These are phyloP conservation scores for Lates calcarifer DNA, from an alignment of 2,113 vertebrate genomes.

Conservation along the genomic window DNA sequence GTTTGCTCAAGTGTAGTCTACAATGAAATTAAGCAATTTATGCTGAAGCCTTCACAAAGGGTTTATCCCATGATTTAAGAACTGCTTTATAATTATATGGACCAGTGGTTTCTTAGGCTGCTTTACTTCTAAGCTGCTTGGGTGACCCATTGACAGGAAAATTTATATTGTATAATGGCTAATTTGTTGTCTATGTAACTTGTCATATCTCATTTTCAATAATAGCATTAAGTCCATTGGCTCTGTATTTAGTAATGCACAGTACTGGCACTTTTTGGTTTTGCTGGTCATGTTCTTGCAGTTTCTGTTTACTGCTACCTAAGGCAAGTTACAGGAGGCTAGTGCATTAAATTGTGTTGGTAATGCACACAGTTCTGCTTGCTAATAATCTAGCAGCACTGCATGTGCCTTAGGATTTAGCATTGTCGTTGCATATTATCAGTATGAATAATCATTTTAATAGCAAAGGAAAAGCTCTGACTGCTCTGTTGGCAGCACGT, in stretches of 20 bases:
- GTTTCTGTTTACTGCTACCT: neutral
- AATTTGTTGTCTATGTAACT: slow-evolving; percentile 21
- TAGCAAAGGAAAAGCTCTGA: no score
- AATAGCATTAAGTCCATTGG: neutral
- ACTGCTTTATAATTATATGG: slow-evolving; percentile 8
- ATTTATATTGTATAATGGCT: neutral
- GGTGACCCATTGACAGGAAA: neutral
- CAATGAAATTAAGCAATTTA: slow-evolving; percentile 11
- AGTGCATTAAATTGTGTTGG: no score
- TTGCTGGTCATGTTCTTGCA: neutral
- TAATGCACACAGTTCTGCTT: no score
- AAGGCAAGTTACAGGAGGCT: neutral
- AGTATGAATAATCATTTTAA: no score
- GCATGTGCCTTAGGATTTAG: no score
- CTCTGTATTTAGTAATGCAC: neutral
- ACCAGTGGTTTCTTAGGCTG: neutral
- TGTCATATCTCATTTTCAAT: slow-evolving; percentile 9
- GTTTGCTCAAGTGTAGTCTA: neutral
- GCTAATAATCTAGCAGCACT: no score
- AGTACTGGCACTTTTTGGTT: neutral
- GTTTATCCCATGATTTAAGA: slow-evolving; percentile 1
- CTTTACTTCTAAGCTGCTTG: neutral
- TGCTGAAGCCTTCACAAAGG: slow-evolving; percentile 11
- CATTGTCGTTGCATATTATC: no score
- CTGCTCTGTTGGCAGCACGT: no score